These are phyloP conservation scores for Caligus rogercresseyi DNA, from an alignment of 1,140 invertebrate genomes.

Conservation along the genomic window DNA sequence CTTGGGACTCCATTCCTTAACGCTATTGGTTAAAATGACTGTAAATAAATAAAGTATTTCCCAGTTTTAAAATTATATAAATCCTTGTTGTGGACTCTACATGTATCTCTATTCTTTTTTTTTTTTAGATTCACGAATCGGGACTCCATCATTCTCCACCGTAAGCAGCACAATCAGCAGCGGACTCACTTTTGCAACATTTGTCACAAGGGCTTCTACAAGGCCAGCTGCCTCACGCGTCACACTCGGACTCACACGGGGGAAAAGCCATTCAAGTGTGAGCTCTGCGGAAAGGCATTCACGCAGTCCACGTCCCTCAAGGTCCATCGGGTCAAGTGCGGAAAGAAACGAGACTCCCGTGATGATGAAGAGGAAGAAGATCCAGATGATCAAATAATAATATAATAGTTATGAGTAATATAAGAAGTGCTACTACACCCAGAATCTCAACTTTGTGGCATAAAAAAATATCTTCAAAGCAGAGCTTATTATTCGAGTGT, in stretches of 20 bases:
- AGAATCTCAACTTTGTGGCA: too few species aligned
- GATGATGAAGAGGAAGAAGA: not conserved
- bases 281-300: slow-evolving; percentile 32
- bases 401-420: too few species aligned
- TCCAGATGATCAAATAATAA: too few species aligned
- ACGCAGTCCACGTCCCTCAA: slow-evolving; percentile 33
- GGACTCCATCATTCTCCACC: slow-evolving; percentile 17
- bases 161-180: slow-evolving; percentile 17
- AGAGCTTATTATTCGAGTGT: too few species aligned
- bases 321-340: slow-evolving; percentile 25
- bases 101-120: not conserved
- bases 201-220: slow-evolving; percentile 17
- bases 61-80: not conserved
- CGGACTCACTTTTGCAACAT: slow-evolving; percentile 14
- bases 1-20: too few species aligned
- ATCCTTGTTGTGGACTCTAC: not conserved
- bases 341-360: not conserved
- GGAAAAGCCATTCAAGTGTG: slow-evolving; percentile 30
- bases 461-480: too few species aligned
- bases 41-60: not conserved
- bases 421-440: too few species aligned
- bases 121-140: slow-evolving; percentile 13
- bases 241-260: slow-evolving; percentile 26
- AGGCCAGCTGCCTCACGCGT: slow-evolving; percentile 12
- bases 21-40: too few species aligned